Evolutionary conservation across 2,888 invertebrate genomes (phyloP).

Genomic region (Stegophylla sp.): DNA sequence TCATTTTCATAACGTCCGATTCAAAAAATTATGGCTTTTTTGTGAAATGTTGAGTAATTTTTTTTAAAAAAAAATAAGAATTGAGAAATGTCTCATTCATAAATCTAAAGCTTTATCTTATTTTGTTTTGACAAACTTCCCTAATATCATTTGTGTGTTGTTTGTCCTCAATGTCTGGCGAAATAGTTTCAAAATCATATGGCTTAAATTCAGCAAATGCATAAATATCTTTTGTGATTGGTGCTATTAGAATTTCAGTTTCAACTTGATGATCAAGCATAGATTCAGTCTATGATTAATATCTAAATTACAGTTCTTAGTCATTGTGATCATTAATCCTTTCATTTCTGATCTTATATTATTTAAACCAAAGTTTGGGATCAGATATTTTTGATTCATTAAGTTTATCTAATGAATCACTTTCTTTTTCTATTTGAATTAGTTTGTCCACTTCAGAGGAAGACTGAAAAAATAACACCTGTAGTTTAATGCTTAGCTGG

Average conservation of each 20-base stretch:
- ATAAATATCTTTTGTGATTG: constrained; percentile 73
- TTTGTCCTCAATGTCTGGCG: constrained; percentile 53
- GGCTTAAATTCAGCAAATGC: constrained; percentile 90
- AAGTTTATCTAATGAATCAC: background rate
- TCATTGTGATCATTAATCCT: background rate
- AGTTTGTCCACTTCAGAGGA: constrained; percentile 2
- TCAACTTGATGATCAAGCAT: background rate
- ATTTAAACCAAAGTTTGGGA: constrained; percentile 44
- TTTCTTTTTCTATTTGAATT: background rate
- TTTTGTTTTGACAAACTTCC: background rate
- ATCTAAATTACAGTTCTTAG: background rate
- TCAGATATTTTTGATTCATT: constrained; percentile 30
- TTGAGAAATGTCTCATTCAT: constrained; percentile 30
- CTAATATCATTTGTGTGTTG: background rate
- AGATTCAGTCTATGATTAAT: background rate
- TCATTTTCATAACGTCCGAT: no score
- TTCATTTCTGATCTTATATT: constrained; percentile 50
- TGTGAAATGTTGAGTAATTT: no score
- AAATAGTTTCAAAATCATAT: constrained; percentile 72
- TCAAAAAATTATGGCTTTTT: no score
- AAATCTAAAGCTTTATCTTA: constrained; percentile 27
- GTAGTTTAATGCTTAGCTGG: background rate
- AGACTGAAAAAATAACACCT: background rate
- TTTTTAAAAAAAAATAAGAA: no score
- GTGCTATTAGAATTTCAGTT: constrained; percentile 50